Conservation (phyloP, 23 tunicate species). For the Styela clava region DNA sequence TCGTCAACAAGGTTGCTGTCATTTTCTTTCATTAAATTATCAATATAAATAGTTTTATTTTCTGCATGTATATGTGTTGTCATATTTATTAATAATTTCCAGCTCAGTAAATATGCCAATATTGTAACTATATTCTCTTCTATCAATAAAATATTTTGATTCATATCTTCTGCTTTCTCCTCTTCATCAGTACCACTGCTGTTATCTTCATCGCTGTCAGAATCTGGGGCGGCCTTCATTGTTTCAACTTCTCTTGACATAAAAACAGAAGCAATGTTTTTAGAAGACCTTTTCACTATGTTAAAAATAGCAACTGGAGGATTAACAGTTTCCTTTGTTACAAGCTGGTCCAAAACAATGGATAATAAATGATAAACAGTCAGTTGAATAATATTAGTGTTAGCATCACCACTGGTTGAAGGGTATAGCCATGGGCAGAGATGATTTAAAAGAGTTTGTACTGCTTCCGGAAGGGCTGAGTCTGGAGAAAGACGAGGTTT, state of each 20-base stretch:
- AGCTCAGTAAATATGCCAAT: constrained; percentile 30
- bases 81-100: constrained; percentile 32
- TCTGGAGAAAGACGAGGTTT: constrained; percentile 37
- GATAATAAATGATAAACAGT: constrained; percentile 33
- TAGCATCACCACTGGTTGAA: background rate
- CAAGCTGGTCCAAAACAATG: constrained; percentile 16
- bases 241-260: background rate
- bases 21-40: constrained; percentile 20
- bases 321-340: constrained; percentile 10
- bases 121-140: background rate
- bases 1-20: constrained; percentile 3
- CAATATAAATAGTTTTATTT: constrained; percentile 31
- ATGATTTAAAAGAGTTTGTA: constrained; percentile 68
- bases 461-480: constrained; percentile 38
- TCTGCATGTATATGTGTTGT: constrained; percentile 28
- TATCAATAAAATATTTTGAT: no score
- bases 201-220: background rate
- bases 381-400: constrained; percentile 11
- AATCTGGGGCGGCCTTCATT: constrained; percentile 5
- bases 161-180: background rate
- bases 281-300: background rate
- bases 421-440: constrained; percentile 19
- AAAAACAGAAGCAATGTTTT: background rate
- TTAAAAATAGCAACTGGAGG: constrained; percentile 16
- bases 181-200: constrained; percentile 8